These are phyloP conservation scores for Ryuthela nishihirai DNA, from an alignment of 2,888 invertebrate species.

Conservation along the genomic window DNA sequence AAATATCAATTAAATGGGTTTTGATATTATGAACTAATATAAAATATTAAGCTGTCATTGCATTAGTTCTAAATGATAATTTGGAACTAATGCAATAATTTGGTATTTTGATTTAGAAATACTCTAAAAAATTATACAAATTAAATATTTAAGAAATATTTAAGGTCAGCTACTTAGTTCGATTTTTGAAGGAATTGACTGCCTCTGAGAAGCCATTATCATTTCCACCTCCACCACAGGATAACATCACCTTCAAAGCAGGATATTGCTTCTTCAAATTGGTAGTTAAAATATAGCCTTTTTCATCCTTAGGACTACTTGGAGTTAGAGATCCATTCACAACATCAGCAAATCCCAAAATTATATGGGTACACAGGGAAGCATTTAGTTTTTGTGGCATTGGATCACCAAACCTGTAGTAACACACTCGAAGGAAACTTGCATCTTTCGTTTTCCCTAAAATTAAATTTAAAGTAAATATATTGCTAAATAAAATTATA, in stretches of 20 bases:
- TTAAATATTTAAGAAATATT: too few relatives aligned
- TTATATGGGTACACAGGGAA: constrained; percentile 75
- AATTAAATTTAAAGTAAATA: too few relatives aligned
- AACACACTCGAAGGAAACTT: constrained; percentile 20
- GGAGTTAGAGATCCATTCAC: constrained; percentile 59
- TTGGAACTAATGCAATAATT: too few relatives aligned
- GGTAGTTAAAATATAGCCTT: constrained; percentile 11
- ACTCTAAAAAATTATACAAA: too few relatives aligned
- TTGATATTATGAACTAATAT: too few relatives aligned
- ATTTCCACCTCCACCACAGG: constrained; percentile 47
- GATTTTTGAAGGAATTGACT: constrained; percentile 49
- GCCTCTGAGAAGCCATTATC: constrained; percentile 64
- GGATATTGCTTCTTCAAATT: constrained; percentile 48
- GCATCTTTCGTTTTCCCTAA: too few relatives aligned
- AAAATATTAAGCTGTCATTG: too few relatives aligned
- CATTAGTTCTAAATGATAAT: too few relatives aligned
- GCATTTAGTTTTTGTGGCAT: constrained; percentile 62
- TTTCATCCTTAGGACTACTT: constrained; percentile 39
- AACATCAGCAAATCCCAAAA: constrained; percentile 68
- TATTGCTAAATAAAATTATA: too few relatives aligned
- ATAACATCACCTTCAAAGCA: constrained; percentile 67
- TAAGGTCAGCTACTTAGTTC: neutral
- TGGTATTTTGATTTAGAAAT: too few relatives aligned
- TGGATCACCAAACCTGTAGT: constrained; percentile 5
- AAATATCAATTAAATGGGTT: too few relatives aligned